phyloP scores from a whole-genome alignment of 1,140 invertebrate genomes.

The Drosophila kohkoa region DNA sequence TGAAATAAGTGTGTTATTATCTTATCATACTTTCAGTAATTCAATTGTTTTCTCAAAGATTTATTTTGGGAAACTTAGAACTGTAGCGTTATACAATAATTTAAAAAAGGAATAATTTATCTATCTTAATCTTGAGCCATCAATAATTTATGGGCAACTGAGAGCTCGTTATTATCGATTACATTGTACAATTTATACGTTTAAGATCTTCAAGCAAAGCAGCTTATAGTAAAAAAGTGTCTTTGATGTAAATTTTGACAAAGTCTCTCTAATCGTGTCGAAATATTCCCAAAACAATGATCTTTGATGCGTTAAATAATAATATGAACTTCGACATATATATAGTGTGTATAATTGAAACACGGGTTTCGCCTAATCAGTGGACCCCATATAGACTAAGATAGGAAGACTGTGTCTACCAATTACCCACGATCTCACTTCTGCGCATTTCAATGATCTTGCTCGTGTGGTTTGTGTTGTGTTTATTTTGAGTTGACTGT shows the following conservation, averaged over 20 bases:
- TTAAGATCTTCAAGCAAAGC: not conserved
- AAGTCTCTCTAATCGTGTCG: not conserved
- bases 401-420: slow-evolving; percentile 8
- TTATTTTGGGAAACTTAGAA: no score
- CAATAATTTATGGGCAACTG: no score
- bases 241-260: not conserved
- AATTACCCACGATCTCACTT: not conserved
- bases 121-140: no score
- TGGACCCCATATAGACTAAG: slow-evolving; percentile 19
- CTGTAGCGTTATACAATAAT: no score
- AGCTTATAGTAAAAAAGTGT: not conserved
- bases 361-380: slow-evolving; percentile 21
- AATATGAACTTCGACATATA: not conserved
- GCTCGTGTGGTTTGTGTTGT: not conserved
- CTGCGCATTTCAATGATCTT: slow-evolving; percentile 2
- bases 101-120: no score
- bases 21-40: no score
- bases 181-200: not conserved
- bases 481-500: slow-evolving; percentile 12
- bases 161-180: not conserved
- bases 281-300: not conserved
- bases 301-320: not conserved
- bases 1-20: not conserved
- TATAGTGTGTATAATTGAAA: not conserved
- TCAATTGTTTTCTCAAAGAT: no score